Evolutionary conservation across 2,113 vertebrate genomes (phyloP).

Genomic region (Tauraco erythrolophus): DNA sequence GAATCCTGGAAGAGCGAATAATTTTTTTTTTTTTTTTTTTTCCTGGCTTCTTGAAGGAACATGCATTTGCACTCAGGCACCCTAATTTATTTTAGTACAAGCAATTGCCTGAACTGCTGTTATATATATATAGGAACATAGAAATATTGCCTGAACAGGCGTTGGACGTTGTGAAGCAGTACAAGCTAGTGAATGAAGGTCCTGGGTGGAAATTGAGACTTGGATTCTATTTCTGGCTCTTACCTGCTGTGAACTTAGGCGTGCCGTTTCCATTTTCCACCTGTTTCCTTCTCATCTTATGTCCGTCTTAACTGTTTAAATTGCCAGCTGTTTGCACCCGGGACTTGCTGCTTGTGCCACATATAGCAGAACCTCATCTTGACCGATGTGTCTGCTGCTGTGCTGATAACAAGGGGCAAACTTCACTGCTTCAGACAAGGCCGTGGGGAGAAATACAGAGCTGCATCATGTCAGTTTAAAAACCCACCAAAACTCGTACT

Average conservation of each 20-base stretch:
- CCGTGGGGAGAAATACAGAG: not conserved
- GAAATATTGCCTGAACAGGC: fast-evolving
- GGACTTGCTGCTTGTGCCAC: not conserved
- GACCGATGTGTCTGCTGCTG: not conserved
- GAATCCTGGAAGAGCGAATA: not conserved
- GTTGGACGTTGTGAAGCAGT: not conserved
- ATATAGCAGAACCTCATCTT: not conserved
- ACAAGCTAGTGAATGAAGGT: not conserved
- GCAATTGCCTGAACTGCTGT: not conserved
- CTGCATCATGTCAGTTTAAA: not conserved
- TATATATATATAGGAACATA: too few species aligned
- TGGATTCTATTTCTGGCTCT: slow-evolving; percentile 16
- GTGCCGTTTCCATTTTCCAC: not conserved
- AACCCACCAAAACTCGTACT: fast-evolving
- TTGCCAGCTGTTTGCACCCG: not conserved
- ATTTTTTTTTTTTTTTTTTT: not conserved
- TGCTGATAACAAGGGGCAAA: not conserved
- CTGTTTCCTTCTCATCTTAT: slow-evolving; percentile 25
- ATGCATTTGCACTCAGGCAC: not conserved
- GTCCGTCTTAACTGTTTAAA: not conserved
- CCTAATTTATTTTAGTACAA: not conserved
- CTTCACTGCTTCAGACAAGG: not conserved
- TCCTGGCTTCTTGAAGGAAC: not conserved
- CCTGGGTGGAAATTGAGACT: not conserved
- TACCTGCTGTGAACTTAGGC: slow-evolving; percentile 16